Percentiles rank a stretch among this genome's conserved stretches.
These are phyloP conservation scores for Neosilurus mollespiculum DNA, from an alignment of 2,797 vertebrate species.

Conservation along the genomic window DNA sequence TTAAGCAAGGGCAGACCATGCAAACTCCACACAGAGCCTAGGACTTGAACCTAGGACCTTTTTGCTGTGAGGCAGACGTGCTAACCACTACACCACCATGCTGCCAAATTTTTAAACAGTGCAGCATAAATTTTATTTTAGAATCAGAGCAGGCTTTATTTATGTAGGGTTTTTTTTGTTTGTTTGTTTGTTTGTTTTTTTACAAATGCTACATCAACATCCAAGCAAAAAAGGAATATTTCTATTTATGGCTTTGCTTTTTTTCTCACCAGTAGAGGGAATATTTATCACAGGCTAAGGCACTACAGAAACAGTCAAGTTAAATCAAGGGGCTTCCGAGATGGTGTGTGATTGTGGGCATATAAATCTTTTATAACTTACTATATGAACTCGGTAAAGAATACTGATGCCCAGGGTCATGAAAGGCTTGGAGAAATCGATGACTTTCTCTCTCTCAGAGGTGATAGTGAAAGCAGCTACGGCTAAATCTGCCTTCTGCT, in stretches of 20 bases:
- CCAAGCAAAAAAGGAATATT: constrained; percentile 1
- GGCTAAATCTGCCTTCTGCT: constrained; percentile 91
- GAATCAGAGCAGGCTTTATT: background rate
- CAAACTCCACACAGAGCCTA: too few relatives aligned
- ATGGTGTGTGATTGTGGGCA: constrained; percentile 15
- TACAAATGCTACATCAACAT: constrained; percentile 16
- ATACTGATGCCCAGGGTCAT: constrained; percentile 97
- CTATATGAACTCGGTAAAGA: constrained; percentile 91
- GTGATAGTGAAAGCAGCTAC: constrained; percentile 95
- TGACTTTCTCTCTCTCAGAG: constrained; percentile 90
- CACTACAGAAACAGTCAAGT: constrained; percentile 1
- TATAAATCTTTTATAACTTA: constrained; percentile 60
- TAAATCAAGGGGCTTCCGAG: background rate
- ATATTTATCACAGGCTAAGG: constrained; percentile 14
- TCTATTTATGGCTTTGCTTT: constrained; percentile 25
- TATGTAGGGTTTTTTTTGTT: background rate
- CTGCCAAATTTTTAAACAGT: background rate
- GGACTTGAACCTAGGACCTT: too few relatives aligned
- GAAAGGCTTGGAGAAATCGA: constrained; percentile 91
- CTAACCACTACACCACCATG: too few relatives aligned
- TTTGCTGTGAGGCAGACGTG: too few relatives aligned
- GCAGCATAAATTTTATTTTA: background rate
- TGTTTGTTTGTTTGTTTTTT: background rate
- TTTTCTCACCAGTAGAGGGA: constrained; percentile 31
- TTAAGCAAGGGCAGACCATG: too few relatives aligned